phyloP scores from a whole-genome alignment of 2,113 vertebrate genomes.

The Willisornis vidua region DNA sequence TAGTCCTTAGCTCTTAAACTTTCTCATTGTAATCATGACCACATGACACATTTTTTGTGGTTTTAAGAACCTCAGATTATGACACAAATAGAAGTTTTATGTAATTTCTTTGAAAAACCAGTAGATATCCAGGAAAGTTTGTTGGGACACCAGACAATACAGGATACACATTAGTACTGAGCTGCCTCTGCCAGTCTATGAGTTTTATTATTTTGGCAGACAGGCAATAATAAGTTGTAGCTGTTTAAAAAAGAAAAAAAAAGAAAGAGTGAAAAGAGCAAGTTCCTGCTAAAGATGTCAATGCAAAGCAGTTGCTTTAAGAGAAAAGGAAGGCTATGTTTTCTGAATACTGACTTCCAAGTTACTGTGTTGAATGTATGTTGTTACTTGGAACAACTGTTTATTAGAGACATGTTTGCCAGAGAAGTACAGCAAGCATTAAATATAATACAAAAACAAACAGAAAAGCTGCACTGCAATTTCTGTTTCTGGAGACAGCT shows the following conservation, averaged over 20 bases:
- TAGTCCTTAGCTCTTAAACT: background rate
- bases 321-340: background rate
- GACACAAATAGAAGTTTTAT: background rate
- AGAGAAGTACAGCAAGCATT: background rate
- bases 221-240: background rate
- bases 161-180: background rate
- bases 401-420: background rate
- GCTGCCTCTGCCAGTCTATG: background rate
- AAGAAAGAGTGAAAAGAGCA: background rate
- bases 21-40: background rate
- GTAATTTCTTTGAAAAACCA: background rate
- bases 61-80: background rate
- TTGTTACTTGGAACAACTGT: background rate
- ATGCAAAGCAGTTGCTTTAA: background rate
- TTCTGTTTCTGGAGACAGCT: slow-evolving; percentile 3
- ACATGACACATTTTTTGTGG: background rate
- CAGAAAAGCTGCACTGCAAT: background rate
- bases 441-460: slow-evolving; percentile 7
- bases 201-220: background rate
- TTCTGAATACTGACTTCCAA: background rate
- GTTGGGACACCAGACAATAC: background rate
- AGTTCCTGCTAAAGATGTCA: background rate
- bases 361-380: background rate
- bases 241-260: background rate
- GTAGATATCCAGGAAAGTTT: background rate